Evolutionary conservation across 2,113 vertebrate genomes (phyloP), one percentile per base, ranked within the genome.

Genomic region (Centropus unirufus): DNA sequence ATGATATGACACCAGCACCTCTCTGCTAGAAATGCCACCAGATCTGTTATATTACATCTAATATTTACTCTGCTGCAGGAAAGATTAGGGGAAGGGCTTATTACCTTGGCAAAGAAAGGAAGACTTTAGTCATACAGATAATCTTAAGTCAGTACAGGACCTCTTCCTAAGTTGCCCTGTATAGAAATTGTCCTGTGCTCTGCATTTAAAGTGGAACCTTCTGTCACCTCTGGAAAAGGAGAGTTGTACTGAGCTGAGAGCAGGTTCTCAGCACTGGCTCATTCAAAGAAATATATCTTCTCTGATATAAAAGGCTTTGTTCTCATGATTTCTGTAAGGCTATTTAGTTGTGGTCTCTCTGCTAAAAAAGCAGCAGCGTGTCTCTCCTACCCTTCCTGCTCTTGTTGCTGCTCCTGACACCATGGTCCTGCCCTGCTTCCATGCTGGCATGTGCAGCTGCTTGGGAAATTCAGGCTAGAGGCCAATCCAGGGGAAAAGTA

Each of bases 21-120:
- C 83, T 88, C 78, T 73, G 55, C 82, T 90, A 74, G 62, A 95
- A 92, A 22, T 3, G 1, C 42, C 12, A 26, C 42, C 39, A 77
- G 52, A 70, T 76, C 67, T 80, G 55, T 80, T 83, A 42, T 51
- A 83, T 91, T 88, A 62, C 40, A 87, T 86, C 51, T 92, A 90
- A 63, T 95, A 94, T 92, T 96, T 91, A 74, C 66, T 70, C 42
- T 84, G 67, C 78, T 73, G 59, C 47, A 80, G 82, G 59, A 87
- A 85, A 87, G 81, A 76, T 93, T 87, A 87, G 36, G 24, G 34
- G 54, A 64, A 91, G 23, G 67, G 39, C 63, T 94, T 95, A 80
- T 73, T 91, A 73, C 27, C 42, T 73, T 77, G 55, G 72, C 78
- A 91, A 81, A 85, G 70, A 91, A 89, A 89, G 59, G 47, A 44